Evolutionary conservation across 1,140 invertebrate species (phyloP), one percentile per base, ranked within the genome.

Genomic region (Drosophila nannoptera): DNA sequence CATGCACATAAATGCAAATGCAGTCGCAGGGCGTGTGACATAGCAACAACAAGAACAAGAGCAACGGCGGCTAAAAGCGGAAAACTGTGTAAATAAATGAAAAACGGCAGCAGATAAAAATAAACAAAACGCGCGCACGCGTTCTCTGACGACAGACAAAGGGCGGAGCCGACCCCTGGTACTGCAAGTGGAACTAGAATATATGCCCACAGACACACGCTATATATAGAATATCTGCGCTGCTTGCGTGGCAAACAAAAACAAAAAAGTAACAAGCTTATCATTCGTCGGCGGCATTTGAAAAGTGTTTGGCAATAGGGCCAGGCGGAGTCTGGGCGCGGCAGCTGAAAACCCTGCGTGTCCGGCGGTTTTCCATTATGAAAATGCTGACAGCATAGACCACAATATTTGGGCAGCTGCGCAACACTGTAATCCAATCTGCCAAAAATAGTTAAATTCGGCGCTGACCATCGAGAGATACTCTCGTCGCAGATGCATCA

Each of bases 391-490:
- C 78, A 75, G 67, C 50, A 52, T 49, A 50, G 56, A 63, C 43
- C 68, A 67, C 69, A 83, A 83, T 83, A 83, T 83, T 83, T 83
- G 76, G 80, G 68, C 78, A 83, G 78, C 78, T 83, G 75, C 33
- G 42, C 52, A 53, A 63, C 64, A 48, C 45, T 67, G 73, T 70
- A 76, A 73, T 83, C 58, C 53, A 84, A 80, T 84, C 54, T 73
- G 76, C 76, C 78, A 73, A 67, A 80, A 84, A 76, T 78, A 78
- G 72, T 77, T 64, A 52, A 14, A 32, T 31, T 33, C 54, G 49
- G 45, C 14, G 48, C 43, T 81, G 78, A 70, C 78, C 78, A 81
- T 67, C 22, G 22, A 22, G 22, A 22, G 22, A 73, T 80, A 77
- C 69, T 62, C 69, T 78, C 69, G 7, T 68, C 74, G 4, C 35